Conservation (phyloP, 2,797 vertebrate species). For the Valencia hispanica region DNA sequence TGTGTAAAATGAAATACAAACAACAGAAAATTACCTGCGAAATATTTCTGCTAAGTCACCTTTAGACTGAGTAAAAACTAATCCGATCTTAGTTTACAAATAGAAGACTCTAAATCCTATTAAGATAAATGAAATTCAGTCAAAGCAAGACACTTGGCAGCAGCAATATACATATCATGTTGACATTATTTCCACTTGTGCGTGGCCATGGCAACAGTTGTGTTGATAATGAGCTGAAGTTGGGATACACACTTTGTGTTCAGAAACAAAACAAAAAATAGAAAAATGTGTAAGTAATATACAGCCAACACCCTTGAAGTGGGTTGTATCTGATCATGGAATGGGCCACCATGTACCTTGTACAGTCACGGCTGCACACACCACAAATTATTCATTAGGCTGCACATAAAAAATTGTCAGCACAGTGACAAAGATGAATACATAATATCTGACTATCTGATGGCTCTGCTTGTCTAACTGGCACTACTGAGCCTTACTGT, state of each 20-base stretch:
- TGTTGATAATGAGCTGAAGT: background rate
- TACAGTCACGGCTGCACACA: background rate
- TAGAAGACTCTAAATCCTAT: background rate
- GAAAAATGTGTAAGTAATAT: conserved; percentile 11
- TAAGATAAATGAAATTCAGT: conserved; percentile 51
- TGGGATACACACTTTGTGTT: conserved; percentile 17
- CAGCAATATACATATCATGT: background rate
- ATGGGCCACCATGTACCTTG: conserved; percentile 4
- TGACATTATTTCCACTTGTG: conserved; percentile 18
- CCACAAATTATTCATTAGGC: conserved; percentile 22
- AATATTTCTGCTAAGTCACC: background rate
- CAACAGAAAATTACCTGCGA: background rate
- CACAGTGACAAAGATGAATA: conserved; percentile 35
- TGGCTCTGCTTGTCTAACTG: conserved; percentile 35
- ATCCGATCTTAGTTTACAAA: background rate
- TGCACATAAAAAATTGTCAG: conserved; percentile 22
- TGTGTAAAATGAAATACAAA: background rate
- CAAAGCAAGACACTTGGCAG: conserved; percentile 20
- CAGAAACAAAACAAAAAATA: conserved; percentile 22
- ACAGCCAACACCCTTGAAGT: background rate
- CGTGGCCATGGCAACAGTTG: conserved; percentile 1
- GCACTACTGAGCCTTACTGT: conserved; percentile 17
- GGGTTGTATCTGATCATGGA: conserved; percentile 27
- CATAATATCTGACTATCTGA: conserved; percentile 46
- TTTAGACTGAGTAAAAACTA: background rate